These are phyloP conservation scores for Axinella damicornis DNA, from an alignment of 37 sponge, comb jelly and placozoan genomes.

Conservation along the genomic window DNA sequence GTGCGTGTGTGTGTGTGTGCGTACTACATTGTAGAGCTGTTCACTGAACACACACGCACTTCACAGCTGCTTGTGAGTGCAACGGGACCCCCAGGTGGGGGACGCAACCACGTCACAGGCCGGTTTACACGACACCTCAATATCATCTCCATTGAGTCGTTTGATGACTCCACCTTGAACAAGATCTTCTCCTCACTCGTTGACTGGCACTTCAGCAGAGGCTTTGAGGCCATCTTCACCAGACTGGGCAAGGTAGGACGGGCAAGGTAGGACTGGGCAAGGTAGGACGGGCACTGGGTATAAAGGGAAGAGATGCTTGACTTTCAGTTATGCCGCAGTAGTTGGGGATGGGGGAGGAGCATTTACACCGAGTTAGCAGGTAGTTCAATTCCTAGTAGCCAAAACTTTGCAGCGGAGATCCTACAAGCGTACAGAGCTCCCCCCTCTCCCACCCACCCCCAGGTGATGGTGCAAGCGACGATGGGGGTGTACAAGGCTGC, in stretches of 20 bases:
- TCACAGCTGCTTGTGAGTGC: constrained; percentile 82
- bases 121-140: constrained; percentile 95
- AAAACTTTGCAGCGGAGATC: no score
- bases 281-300: no score
- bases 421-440: no score
- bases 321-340: no score
- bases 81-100: constrained; percentile 99
- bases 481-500: constrained; percentile 91
- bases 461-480: constrained; percentile 94
- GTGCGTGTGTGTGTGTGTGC: constrained; percentile 25
- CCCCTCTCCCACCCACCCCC: neutral
- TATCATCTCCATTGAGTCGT: constrained; percentile 94
- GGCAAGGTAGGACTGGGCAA: no score
- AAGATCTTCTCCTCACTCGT: constrained; percentile 93
- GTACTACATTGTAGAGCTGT: neutral
- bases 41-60: neutral
- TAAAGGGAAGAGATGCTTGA: no score
- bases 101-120: constrained; percentile 90
- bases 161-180: constrained; percentile 95
- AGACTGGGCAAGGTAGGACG: constrained; percentile 86
- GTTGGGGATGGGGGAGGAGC: no score
- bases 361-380: no score
- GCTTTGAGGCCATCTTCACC: constrained; percentile 95
- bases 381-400: no score
- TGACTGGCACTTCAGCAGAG: constrained; percentile 97